A percentile compares a stretch with the other conserved stretches of the same genome.
phyloP scores from a whole-genome alignment of 1,140 invertebrate genomes.

The Colletes gigas region DNA sequence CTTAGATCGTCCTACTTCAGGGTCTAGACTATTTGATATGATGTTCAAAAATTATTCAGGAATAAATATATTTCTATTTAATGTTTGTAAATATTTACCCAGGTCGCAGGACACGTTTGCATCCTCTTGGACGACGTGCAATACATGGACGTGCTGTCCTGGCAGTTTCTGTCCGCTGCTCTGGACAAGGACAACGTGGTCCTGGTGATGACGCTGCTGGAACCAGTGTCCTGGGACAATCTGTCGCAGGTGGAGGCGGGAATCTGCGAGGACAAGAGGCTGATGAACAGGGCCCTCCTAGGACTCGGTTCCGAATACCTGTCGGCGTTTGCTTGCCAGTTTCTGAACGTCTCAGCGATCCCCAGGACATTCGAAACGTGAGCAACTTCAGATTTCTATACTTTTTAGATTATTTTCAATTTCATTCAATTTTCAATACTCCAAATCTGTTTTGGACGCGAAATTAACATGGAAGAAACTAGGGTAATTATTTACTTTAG shows the following conservation, averaged over 20 bases:
- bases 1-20: no score
- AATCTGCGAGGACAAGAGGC: slow-evolving; percentile 55
- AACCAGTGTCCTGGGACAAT: slow-evolving; percentile 15
- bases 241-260: slow-evolving; percentile 34
- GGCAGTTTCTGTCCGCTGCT: slow-evolving; percentile 58
- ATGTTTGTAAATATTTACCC: no score
- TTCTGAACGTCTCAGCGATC: slow-evolving; percentile 82
- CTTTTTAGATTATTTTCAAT: no score
- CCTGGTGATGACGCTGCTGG: slow-evolving; percentile 51
- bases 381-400: slow-evolving; percentile 12
- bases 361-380: slow-evolving; percentile 82
- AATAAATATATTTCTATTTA: no score
- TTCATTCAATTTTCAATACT: no score
- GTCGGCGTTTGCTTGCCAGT: slow-evolving; percentile 81
- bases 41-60: no score
- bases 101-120: slow-evolving; percentile 46
- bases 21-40: no score
- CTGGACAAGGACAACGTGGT: slow-evolving; percentile 53
- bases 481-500: no score
- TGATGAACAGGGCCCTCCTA: slow-evolving; percentile 36
- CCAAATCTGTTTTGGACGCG: no score
- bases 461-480: no score
- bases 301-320: slow-evolving; percentile 74
- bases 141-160: slow-evolving; percentile 63
- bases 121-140: slow-evolving; percentile 67